A percentile compares a stretch with the other conserved stretches of the same genome.
Evolutionary conservation across 2,888 invertebrate genomes (phyloP).

Genomic region (Nasonia oneida): DNA sequence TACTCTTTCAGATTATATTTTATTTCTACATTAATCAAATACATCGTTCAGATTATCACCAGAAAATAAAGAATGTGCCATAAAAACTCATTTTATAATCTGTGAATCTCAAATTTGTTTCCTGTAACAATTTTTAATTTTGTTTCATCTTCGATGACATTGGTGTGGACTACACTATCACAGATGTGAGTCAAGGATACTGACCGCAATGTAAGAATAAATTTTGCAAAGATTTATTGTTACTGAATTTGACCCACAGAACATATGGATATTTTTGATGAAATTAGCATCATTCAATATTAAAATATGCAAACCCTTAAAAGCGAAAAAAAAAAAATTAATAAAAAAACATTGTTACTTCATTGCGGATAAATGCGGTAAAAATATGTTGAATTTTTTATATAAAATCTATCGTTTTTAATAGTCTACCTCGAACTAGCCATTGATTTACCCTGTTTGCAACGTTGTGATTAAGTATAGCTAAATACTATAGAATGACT

Average conservation of each 20-base stretch:
- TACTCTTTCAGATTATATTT: slow-evolving; percentile 37
- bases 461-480: not conserved
- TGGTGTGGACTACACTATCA: not conserved
- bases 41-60: slow-evolving; percentile 41
- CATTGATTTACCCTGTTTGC: not conserved
- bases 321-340: no score
- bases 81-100: not conserved
- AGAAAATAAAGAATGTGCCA: slow-evolving; percentile 6
- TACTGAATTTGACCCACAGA: not conserved
- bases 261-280: no score
- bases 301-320: not conserved
- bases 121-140: not conserved
- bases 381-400: not conserved
- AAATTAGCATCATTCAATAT: not conserved
- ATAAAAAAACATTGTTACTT: not conserved
- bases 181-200: not conserved
- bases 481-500: not conserved
- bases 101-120: not conserved
- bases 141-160: not conserved
- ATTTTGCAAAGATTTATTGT: not conserved
- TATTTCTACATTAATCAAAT: slow-evolving; percentile 47
- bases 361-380: not conserved
- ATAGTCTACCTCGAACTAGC: not conserved
- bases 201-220: not conserved
- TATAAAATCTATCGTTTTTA: not conserved